Conservation (phyloP, 2,113 vertebrate species). For the Plestiodon gilberti region DNA sequence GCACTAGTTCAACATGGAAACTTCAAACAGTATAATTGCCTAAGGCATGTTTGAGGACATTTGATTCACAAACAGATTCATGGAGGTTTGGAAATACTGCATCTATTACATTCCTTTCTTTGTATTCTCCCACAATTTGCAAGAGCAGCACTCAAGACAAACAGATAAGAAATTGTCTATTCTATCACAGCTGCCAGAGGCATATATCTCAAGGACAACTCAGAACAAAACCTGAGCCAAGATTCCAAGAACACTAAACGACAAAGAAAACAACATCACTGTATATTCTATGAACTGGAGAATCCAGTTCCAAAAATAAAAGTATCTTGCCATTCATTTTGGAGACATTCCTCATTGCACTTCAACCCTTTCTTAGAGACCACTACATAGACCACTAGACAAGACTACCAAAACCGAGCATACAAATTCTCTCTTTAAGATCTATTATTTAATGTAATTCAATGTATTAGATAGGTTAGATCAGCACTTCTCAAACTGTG, state of each 20-base stretch:
- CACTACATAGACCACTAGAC: not conserved
- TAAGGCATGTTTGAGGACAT: not conserved
- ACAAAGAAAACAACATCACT: not conserved
- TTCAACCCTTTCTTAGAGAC: not conserved
- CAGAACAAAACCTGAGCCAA: too few relatives aligned
- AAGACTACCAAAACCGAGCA: not conserved
- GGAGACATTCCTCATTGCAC: not conserved
- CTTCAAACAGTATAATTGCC: slow-evolving; percentile 7
- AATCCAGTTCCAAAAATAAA: not conserved
- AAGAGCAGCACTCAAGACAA: not conserved
- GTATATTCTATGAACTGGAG: not conserved
- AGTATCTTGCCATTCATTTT: not conserved
- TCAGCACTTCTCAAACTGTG: too few relatives aligned
- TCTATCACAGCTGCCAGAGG: not conserved
- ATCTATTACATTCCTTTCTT: not conserved
- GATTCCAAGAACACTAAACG: not conserved
- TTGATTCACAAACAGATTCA: slow-evolving; percentile 4
- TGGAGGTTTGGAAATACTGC: not conserved
- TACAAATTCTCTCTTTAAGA: not conserved
- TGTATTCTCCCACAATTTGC: not conserved
- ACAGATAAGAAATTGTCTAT: not conserved
- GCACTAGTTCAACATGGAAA: not conserved
- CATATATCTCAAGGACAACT: not conserved
- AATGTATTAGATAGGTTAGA: too few relatives aligned
- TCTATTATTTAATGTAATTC: too few relatives aligned